Conservation (phyloP, 2,797 vertebrate species). For the Gallinago stenura region DNA sequence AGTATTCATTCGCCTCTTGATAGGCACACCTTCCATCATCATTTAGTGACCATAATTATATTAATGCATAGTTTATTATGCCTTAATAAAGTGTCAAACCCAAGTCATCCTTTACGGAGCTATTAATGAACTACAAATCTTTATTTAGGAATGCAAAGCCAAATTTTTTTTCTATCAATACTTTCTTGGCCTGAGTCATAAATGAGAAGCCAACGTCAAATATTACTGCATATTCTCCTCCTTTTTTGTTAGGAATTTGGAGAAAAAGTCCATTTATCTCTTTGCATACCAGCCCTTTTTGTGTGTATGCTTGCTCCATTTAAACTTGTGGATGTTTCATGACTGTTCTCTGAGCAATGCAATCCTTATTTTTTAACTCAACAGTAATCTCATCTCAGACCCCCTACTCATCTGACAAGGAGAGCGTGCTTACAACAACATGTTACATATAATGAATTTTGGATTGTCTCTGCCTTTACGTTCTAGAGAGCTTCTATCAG, state of each 20-base stretch:
- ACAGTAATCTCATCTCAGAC: background rate
- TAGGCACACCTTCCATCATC: background rate
- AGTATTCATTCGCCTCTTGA: background rate
- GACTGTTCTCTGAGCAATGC: background rate
- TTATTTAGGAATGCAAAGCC: background rate
- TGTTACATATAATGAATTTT: background rate
- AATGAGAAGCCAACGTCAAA: background rate
- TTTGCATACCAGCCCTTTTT: background rate
- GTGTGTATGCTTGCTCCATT: background rate
- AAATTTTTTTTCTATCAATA: background rate
- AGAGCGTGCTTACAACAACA: background rate
- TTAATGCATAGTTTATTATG: background rate
- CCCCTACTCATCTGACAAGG: background rate
- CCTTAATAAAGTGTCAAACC: background rate
- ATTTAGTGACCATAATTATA: background rate
- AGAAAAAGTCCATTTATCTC: background rate
- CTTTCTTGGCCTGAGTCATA: background rate
- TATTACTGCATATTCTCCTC: background rate
- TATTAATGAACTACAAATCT: background rate
- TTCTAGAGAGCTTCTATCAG: background rate
- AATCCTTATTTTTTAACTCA: background rate
- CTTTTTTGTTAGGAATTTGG: background rate
- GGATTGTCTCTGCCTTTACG: background rate
- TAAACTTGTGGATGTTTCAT: background rate
- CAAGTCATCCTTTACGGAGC: accelerated